Evolutionary conservation across 2,113 vertebrate species (phyloP).

Genomic region (Plecotus auritus): DNA sequence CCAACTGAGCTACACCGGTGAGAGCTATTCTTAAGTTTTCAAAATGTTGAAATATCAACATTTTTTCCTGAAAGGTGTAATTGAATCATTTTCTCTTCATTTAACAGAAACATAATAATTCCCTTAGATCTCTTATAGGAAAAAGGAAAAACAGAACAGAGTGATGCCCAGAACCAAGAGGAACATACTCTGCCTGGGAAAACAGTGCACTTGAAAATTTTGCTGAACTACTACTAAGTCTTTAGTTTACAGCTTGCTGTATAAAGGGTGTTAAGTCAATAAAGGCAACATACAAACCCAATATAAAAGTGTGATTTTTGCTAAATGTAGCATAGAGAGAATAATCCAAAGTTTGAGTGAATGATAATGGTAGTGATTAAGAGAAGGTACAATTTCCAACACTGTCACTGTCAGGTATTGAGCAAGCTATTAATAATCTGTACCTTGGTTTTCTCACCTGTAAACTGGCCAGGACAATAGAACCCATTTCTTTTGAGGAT

Average conservation of each 20-base stretch:
- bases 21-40: neutral
- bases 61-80: conserved; percentile 10
- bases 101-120: conserved; percentile 34
- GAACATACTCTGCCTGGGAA: neutral
- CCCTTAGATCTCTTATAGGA: conserved; percentile 8
- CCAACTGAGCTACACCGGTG: no score
- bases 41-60: conserved; percentile 37
- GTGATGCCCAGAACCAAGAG: neutral
- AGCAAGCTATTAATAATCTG: neutral
- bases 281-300: neutral
- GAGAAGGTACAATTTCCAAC: neutral
- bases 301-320: neutral
- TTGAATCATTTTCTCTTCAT: conserved; percentile 42
- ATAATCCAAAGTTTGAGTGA: neutral
- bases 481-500: neutral
- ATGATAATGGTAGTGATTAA: neutral
- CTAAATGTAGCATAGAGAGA: neutral
- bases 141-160: conserved; percentile 18
- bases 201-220: neutral
- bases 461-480: neutral
- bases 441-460: conserved; percentile 11
- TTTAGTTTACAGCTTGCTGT: neutral
- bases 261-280: neutral
- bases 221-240: neutral
- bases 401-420: neutral